Conservation (phyloP, 2,888 invertebrate species). For the Ommatoiulus sabulosus region DNA sequence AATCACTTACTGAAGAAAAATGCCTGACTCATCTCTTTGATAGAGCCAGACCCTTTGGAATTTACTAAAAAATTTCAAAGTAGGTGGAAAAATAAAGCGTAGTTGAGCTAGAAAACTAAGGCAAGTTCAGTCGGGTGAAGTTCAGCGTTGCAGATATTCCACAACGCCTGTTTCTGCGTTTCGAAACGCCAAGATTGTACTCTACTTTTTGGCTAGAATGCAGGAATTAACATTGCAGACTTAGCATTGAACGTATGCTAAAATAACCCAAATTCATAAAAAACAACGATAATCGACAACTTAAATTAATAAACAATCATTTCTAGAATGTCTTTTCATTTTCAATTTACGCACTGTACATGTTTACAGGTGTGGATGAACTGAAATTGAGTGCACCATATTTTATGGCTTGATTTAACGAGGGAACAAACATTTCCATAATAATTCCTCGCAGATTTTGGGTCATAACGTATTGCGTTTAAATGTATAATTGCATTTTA, state of each 20-base stretch:
- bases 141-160: neutral
- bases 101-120: neutral
- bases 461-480: no score
- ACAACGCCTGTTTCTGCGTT: neutral
- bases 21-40: neutral
- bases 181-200: no score
- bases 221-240: neutral
- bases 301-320: no score
- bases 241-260: neutral
- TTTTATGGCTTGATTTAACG: no score
- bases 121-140: neutral
- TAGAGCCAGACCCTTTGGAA: neutral
- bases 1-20: neutral
- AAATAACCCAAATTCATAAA: neutral
- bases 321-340: no score
- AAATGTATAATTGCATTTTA: no score
- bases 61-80: neutral
- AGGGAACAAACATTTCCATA: no score
- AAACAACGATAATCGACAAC: neutral
- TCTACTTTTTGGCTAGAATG: neutral
- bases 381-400: no score
- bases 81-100: neutral
- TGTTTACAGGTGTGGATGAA: no score
- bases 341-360: no score
- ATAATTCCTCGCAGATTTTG: no score